These are phyloP conservation scores for Lytechinus variegatus DNA, from an alignment of 35 echinoderm and acorn worm genomes.

Conservation along the genomic window DNA sequence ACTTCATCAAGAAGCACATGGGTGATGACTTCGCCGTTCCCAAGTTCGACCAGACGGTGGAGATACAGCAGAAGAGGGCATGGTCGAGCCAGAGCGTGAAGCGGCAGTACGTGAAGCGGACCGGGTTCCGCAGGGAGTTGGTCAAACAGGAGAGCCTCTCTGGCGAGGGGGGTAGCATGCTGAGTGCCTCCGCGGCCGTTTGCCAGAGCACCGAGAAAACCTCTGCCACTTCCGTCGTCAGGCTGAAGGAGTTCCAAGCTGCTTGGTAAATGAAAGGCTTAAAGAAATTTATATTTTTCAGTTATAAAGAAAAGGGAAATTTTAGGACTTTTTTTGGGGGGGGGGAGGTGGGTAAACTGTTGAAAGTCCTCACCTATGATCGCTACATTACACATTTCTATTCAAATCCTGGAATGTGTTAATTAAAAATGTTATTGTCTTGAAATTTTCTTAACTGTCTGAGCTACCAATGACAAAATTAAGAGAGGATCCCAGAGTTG, in stretches of 20 bases:
- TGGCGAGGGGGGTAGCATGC: not conserved
- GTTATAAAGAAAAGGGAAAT: too few species aligned
- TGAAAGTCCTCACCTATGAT: too few species aligned
- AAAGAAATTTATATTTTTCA: not conserved
- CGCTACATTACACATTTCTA: too few species aligned
- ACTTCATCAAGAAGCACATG: constrained; percentile 36
- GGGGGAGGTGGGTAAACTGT: too few species aligned
- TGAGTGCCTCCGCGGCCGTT: not conserved
- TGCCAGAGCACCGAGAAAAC: constrained; percentile 30
- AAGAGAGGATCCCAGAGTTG: too few species aligned
- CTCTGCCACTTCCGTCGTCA: not conserved
- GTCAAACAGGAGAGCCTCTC: constrained; percentile 37
- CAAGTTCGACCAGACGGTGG: constrained; percentile 23
- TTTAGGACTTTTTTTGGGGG: too few species aligned
- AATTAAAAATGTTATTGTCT: too few species aligned
- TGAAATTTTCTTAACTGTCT: too few species aligned
- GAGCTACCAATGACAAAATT: too few species aligned
- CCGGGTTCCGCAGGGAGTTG: constrained; percentile 8
- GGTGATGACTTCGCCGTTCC: not conserved
- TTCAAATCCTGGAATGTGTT: too few species aligned
- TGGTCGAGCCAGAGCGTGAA: constrained; percentile 38
- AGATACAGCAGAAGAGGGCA: constrained; percentile 16
- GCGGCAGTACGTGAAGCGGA: constrained; percentile 45
- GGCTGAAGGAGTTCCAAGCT: not conserved
- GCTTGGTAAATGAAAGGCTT: not conserved